Evolutionary conservation across 2,113 vertebrate genomes (phyloP), one percentile per base, ranked within the genome.

Genomic region (Antechinus flavipes): DNA sequence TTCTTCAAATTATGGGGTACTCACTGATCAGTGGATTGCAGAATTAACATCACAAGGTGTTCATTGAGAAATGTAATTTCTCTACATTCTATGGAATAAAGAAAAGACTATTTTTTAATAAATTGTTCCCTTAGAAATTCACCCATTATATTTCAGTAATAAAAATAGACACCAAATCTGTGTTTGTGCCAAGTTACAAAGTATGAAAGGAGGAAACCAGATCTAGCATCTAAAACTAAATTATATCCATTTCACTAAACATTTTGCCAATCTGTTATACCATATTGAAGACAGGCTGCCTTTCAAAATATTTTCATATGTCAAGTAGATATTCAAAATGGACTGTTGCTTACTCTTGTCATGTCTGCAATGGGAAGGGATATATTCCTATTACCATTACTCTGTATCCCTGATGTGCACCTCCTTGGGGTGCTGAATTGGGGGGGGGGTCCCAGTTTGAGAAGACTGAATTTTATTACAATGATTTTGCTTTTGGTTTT

Each of bases 71-170:
- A n/a, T 76, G 35, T 8, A 76, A 94, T n/a, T 91, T 96, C 49
- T 76, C 93, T 58, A 90, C 96, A 91, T 95, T 95, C 94, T 97
- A 54, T 47, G 94, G 92, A 94, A 95, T 54, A 92, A 96, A 95
- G 47, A 93, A 89, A 96, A 89, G 23, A 96, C 52, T 93, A 54
- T 27, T 95, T 97, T 97, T 94, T 94, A 96, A 91, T 93, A 91
- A 93, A 68, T 25, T 91, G 68, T 97, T 61, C 96, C 91, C 97
- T 97, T 97, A 91, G 19, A 97, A 97, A 91, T 93, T 56, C 61
- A 93, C 96, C 91, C 49, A 89, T 97, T 97, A 96, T 96, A 94
- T 97, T 96, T 95, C 94, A 93, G 96, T 96, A 98, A 95, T 97
- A 98, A 94, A 76, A 94, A 94, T 76, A 96, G 95, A 95, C 94